Evolutionary conservation across 2,888 invertebrate species (phyloP).

Genomic region (Chloroclysta siterata): DNA sequence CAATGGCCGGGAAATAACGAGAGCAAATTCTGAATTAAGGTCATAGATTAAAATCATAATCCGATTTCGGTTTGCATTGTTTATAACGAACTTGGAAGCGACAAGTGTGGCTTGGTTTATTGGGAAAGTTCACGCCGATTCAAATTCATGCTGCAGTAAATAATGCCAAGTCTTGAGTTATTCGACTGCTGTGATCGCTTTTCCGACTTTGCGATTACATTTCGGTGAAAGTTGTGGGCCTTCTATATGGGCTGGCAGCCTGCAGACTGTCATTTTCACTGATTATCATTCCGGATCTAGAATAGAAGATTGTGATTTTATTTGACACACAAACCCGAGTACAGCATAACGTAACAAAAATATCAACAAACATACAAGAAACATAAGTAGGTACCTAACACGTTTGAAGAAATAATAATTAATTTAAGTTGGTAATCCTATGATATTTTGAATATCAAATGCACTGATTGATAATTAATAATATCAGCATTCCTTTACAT

Average conservation of each 20-base stretch:
- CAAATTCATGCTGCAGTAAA: slow-evolving; percentile 38
- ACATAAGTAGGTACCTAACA: too few species aligned
- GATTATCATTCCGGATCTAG: background rate
- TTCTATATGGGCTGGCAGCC: slow-evolving; percentile 4
- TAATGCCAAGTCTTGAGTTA: slow-evolving; percentile 35
- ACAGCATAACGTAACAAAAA: too few species aligned
- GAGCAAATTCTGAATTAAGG: too few species aligned
- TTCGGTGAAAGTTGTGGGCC: slow-evolving; percentile 20
- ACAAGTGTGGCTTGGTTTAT: slow-evolving; percentile 38
- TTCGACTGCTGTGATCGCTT: slow-evolving; percentile 36
- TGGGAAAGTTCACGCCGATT: slow-evolving; percentile 31
- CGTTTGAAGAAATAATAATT: too few species aligned
- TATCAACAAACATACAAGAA: too few species aligned
- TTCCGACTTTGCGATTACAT: slow-evolving; percentile 31
- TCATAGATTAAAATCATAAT: slow-evolving; percentile 7
- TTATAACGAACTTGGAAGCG: slow-evolving; percentile 27
- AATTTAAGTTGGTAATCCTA: too few species aligned
- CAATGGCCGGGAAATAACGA: too few species aligned
- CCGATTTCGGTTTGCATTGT: slow-evolving; percentile 17
- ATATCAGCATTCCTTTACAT: too few species aligned
- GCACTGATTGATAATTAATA: too few species aligned
- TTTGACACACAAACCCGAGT: too few species aligned
- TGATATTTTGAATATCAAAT: too few species aligned
- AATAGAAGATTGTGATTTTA: too few species aligned
- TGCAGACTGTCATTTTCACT: background rate